Conservation (phyloP, 2,888 invertebrate species). For the Tridacna crocea region DNA sequence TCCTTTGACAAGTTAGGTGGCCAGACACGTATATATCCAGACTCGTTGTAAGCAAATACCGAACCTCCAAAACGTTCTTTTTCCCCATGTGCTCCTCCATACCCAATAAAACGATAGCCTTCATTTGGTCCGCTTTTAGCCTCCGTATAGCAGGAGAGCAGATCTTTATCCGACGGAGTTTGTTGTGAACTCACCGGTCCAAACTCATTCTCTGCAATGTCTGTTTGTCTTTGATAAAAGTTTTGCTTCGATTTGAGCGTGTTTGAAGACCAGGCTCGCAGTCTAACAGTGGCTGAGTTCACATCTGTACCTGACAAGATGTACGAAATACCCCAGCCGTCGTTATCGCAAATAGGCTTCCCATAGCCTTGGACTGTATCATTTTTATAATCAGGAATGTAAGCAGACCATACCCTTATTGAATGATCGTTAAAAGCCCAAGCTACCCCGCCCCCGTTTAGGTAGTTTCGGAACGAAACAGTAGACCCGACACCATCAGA, state of each 20-base stretch:
- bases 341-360: constrained; percentile 7
- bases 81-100: constrained; percentile 35
- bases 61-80: constrained; percentile 35
- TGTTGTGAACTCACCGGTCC: neutral
- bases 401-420: constrained; percentile 42
- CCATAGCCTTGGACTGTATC: neutral
- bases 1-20: constrained; percentile 26
- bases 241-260: neutral
- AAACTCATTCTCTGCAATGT: neutral
- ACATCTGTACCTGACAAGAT: too few species aligned
- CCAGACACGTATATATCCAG: constrained; percentile 40
- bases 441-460: constrained; percentile 33
- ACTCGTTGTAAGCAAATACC: constrained; percentile 36
- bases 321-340: constrained; percentile 31
- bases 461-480: neutral
- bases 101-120: constrained; percentile 43
- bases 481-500: constrained; percentile 38
- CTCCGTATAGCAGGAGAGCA: constrained; percentile 33
- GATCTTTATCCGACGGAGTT: constrained; percentile 17
- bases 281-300: neutral
- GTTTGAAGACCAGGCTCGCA: neutral
- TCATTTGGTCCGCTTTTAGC: constrained; percentile 41
- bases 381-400: neutral
- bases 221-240: neutral
- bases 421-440: constrained; percentile 32